Evolutionary conservation across 1,140 invertebrate genomes (phyloP).

Genomic region (Hypothenemus hampei): DNA sequence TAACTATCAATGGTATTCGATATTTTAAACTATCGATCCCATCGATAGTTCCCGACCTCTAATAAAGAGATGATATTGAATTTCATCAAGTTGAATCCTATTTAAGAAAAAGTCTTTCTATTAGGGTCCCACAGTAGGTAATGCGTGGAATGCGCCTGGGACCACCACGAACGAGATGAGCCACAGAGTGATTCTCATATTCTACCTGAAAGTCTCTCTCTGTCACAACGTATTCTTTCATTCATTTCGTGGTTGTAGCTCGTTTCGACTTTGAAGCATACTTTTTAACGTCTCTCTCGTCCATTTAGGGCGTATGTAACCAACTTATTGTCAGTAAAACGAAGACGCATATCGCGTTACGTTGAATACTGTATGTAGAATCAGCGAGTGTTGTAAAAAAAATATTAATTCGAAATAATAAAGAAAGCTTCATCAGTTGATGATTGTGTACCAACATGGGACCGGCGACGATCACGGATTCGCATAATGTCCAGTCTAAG

Average conservation of each 20-base stretch:
- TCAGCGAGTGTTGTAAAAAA: not conserved
- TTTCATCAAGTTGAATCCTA: slow-evolving; percentile 4
- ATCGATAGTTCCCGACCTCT: not conserved
- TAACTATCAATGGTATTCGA: too few relatives aligned
- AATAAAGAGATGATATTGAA: slow-evolving; percentile 1
- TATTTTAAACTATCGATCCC: not conserved
- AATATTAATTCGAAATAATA: slow-evolving; percentile 4
- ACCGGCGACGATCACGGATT: slow-evolving; percentile 1
- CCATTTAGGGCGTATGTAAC: slow-evolving; percentile 3
- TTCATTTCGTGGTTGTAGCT: slow-evolving; percentile 13
- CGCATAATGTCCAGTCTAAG: slow-evolving; percentile 20
- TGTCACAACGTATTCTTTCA: slow-evolving; percentile 24
- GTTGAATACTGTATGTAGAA: not conserved
- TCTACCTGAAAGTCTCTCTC: slow-evolving; percentile 23
- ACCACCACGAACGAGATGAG: slow-evolving; percentile 24
- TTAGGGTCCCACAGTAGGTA: slow-evolving; percentile 16
- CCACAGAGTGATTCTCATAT: slow-evolving; percentile 16
- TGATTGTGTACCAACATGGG: slow-evolving; percentile 12
- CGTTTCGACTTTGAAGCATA: slow-evolving; percentile 9
- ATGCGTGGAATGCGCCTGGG: slow-evolving; percentile 25
- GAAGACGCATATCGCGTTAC: not conserved
- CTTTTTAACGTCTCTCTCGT: slow-evolving; percentile 22
- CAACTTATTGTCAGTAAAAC: not conserved
- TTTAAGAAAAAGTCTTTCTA: slow-evolving; percentile 4
- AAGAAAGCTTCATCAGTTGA: slow-evolving; percentile 1